phyloP scores from a whole-genome alignment of 1,140 invertebrate species.

The Drosophila sechellia region DNA sequence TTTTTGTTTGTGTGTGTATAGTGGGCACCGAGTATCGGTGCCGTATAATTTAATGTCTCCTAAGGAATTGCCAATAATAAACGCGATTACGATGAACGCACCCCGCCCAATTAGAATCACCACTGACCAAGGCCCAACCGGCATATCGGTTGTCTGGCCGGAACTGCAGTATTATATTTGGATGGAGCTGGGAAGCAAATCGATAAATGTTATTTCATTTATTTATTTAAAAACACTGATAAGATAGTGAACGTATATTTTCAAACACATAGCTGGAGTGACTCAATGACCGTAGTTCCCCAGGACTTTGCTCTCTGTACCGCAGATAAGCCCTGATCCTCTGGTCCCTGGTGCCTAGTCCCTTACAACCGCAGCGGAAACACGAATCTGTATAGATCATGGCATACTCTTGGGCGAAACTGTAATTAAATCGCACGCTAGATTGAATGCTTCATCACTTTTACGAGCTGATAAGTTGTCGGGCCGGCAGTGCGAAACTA shows the following conservation, averaged over 20 bases:
- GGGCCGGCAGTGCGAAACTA: neutral
- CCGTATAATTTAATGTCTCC: conserved; percentile 47
- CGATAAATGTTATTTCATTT: no score
- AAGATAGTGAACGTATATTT: neutral
- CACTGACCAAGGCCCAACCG: neutral
- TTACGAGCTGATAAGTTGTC: conserved; percentile 1
- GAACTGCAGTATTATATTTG: neutral
- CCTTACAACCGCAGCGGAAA: neutral
- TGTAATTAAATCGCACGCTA: neutral
- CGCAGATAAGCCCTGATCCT: neutral
- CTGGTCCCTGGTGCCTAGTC: neutral
- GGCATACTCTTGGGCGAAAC: conserved; percentile 4
- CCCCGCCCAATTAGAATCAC: neutral
- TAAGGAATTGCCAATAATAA: conserved; percentile 47
- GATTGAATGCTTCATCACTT: neutral
- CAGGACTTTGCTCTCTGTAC: neutral
- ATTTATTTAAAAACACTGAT: neutral
- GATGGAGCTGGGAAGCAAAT: no score
- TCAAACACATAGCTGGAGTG: neutral
- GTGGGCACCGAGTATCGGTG: conserved; percentile 14
- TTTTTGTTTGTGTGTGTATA: conserved; percentile 12
- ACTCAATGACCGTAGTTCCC: neutral
- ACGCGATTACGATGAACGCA: conserved; percentile 25
- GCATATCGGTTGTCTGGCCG: neutral
- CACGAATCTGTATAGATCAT: neutral